Evolutionary conservation across 2,888 invertebrate genomes (phyloP).

Genomic region (Drosophila recens): DNA sequence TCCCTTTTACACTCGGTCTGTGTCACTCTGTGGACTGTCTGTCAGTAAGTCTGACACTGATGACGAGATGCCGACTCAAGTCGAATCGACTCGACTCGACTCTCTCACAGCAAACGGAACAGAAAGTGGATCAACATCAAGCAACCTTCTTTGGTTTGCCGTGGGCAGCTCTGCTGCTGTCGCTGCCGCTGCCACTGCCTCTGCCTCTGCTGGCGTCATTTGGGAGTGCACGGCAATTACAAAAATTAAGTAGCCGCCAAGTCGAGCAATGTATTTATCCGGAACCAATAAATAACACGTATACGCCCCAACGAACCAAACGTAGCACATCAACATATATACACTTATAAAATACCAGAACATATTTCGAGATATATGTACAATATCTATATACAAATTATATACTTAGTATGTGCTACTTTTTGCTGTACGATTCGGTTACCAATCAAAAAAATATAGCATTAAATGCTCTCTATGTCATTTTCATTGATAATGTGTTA

Average conservation of each 20-base stretch:
- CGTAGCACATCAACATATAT: slow-evolving; percentile 9
- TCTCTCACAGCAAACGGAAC: slow-evolving; percentile 43
- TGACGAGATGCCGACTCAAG: slow-evolving; percentile 48
- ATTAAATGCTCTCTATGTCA: slow-evolving; percentile 1
- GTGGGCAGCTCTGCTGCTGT: slow-evolving; percentile 26
- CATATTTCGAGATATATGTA: background rate
- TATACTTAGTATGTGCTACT: slow-evolving; percentile 17
- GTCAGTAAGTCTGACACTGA: slow-evolving; percentile 62
- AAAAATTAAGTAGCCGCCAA: slow-evolving; percentile 64
- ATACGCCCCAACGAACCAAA: slow-evolving; percentile 47
- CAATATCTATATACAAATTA: slow-evolving; percentile 10
- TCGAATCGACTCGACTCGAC: slow-evolving; percentile 14
- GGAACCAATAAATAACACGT: slow-evolving; percentile 67
- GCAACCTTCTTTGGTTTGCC: slow-evolving; percentile 37
- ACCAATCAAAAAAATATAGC: slow-evolving; percentile 11
- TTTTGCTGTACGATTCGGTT: slow-evolving; percentile 15
- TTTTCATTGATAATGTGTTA: background rate
- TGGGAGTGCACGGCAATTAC: slow-evolving; percentile 56
- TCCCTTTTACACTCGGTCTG: slow-evolving; percentile 4
- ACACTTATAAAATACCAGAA: slow-evolving; percentile 27
- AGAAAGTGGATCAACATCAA: slow-evolving; percentile 58
- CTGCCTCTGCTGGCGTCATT: slow-evolving; percentile 32
- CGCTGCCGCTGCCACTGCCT: background rate
- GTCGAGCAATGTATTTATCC: slow-evolving; percentile 63
- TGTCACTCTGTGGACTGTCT: slow-evolving; percentile 20